A percentile compares a stretch with the other conserved stretches of the same genome.
phyloP scores from a whole-genome alignment of 2,113 vertebrate genomes.

The Anguilla japonica region DNA sequence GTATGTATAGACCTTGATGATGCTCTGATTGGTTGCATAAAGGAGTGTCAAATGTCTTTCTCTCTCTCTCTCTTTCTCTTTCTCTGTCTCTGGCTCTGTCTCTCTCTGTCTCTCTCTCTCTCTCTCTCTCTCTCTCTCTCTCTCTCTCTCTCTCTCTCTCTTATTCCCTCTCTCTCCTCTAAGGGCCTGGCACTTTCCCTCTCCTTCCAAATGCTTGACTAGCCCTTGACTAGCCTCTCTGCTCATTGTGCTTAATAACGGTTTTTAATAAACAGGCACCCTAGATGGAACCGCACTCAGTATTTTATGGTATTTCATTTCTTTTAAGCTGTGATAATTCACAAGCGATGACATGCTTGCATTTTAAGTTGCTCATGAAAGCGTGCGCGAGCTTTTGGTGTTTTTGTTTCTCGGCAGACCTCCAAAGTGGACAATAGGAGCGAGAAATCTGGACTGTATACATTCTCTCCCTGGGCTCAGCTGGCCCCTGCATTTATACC shows the following conservation, averaged over 20 bases:
- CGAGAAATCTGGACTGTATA: not conserved
- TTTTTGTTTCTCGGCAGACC: not conserved
- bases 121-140: too few species aligned
- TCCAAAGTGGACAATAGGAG: not conserved
- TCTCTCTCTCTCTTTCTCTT: not conserved
- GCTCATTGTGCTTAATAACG: slow-evolving; percentile 68
- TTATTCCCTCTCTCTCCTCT: not conserved
- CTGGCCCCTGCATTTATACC: slow-evolving; percentile 70
- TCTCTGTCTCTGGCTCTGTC: too few species aligned
- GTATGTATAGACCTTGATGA: too few species aligned
- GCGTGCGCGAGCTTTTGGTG: not conserved
- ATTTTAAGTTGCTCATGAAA: not conserved
- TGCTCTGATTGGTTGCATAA: too few species aligned
- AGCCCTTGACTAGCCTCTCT: slow-evolving; percentile 57
- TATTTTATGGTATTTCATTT: too few species aligned
- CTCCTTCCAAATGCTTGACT: slow-evolving; percentile 34
- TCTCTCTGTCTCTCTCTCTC: too few species aligned
- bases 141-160: too few species aligned
- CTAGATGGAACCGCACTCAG: too few species aligned
- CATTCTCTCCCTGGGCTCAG: slow-evolving; percentile 27
- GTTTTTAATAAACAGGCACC: slow-evolving; percentile 34
- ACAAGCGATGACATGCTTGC: too few species aligned
- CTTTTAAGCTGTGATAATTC: too few species aligned
- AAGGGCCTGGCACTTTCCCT: slow-evolving; percentile 36
- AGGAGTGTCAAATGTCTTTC: too few species aligned